phyloP scores from a whole-genome alignment of 2,888 invertebrate genomes.

The Brachypalpus laphriformis region DNA sequence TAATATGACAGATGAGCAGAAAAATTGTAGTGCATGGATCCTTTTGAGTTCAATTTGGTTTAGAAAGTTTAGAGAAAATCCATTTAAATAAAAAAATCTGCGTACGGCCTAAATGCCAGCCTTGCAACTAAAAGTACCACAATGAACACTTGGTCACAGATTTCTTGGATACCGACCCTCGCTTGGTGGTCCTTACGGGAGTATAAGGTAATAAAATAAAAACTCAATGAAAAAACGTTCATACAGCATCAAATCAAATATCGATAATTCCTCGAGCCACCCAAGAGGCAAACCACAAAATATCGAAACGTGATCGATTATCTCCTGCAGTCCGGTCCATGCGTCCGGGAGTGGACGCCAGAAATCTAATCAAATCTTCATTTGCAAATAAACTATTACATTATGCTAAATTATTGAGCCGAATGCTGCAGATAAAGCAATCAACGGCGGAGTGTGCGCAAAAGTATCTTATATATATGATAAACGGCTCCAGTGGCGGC shows the following conservation, averaged over 20 bases:
- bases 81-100: no score
- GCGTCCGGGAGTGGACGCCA: conserved; percentile 23
- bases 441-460: conserved; percentile 62
- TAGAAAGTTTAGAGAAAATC: no score
- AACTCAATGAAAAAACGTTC: neutral
- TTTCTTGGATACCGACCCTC: neutral
- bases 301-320: conserved; percentile 79
- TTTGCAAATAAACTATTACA: conserved; percentile 64
- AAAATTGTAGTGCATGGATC: no score
- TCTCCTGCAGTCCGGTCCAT: conserved; percentile 28
- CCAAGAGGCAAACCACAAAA: conserved; percentile 77
- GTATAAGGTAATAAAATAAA: neutral
- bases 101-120: no score
- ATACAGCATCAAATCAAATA: conserved; percentile 56
- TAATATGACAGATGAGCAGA: no score
- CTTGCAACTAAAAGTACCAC: no score
- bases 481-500: conserved; percentile 39
- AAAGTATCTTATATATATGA: conserved; percentile 35
- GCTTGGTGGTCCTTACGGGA: conserved; percentile 13
- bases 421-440: conserved; percentile 70
- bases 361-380: conserved; percentile 72
- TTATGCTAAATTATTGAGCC: conserved; percentile 70
- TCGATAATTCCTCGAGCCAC: conserved; percentile 63
- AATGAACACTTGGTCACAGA: no score
- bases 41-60: no score